These are phyloP conservation scores for Remorina albescens DNA, from an alignment of 2,797 vertebrate genomes.

Conservation along the genomic window DNA sequence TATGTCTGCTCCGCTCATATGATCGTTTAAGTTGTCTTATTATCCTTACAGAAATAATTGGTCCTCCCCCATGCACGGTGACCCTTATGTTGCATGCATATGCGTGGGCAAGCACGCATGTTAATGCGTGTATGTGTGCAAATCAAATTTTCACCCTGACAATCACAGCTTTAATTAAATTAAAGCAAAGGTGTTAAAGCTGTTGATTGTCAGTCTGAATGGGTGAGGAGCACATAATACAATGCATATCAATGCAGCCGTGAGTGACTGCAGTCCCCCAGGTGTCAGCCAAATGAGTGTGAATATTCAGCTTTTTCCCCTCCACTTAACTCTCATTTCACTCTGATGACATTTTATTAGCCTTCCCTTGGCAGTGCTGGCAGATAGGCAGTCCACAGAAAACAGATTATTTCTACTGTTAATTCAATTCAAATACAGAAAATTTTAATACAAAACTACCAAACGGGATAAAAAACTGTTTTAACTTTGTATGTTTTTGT, in stretches of 20 bases:
- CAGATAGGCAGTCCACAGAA: constrained; percentile 61
- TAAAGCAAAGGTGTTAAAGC: constrained; percentile 87
- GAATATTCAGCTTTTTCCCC: constrained; percentile 87
- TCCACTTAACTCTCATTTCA: constrained; percentile 87
- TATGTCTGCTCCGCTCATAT: constrained; percentile 33
- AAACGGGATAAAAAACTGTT: background rate
- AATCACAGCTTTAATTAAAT: constrained; percentile 88
- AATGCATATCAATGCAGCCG: constrained; percentile 86
- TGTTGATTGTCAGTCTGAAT: constrained; percentile 81
- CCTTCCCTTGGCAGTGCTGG: constrained; percentile 70
- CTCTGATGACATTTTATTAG: constrained; percentile 86
- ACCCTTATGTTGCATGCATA: constrained; percentile 67
- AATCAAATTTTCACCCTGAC: constrained; percentile 85
- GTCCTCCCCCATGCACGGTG: constrained; percentile 69
- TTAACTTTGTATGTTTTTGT: constrained; percentile 31
- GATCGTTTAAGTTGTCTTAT: constrained; percentile 69
- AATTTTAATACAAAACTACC: constrained; percentile 37
- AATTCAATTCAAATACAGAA: constrained; percentile 46
- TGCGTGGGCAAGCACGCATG: constrained; percentile 47
- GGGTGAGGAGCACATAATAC: constrained; percentile 74
- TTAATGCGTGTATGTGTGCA: constrained; percentile 72
- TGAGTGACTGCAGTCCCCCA: constrained; percentile 83
- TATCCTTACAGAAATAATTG: constrained; percentile 81
- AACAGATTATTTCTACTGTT: constrained; percentile 59
- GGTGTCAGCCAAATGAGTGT: constrained; percentile 86